phyloP scores from a whole-genome alignment of 2,113 vertebrate species.

The Pelecanus crispus region DNA sequence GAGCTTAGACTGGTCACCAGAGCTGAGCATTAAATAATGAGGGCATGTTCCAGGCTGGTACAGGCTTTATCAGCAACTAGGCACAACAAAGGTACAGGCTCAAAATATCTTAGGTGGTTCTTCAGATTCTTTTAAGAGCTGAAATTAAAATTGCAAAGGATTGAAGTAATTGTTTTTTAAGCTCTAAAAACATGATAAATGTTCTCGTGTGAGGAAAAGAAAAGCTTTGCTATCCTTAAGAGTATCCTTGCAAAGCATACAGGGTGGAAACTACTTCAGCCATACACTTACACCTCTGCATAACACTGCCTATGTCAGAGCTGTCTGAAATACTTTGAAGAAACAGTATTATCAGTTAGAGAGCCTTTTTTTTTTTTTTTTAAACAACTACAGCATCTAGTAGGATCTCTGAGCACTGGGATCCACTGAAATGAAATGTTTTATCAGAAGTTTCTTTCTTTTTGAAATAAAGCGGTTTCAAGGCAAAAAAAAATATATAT shows the following conservation, averaged over 20 bases:
- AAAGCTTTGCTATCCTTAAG: not conserved
- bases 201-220: not conserved
- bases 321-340: not conserved
- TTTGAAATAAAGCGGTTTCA: not conserved
- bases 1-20: not conserved
- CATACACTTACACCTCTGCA: not conserved
- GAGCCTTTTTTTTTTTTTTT: not conserved
- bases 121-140: not conserved
- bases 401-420: not conserved
- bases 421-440: not conserved
- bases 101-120: not conserved
- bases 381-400: not conserved
- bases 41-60: not conserved
- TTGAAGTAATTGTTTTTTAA: not conserved
- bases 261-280: not conserved
- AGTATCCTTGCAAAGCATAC: not conserved
- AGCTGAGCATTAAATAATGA: not conserved
- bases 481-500: not conserved
- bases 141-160: not conserved
- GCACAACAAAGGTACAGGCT: not conserved
- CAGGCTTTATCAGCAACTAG: not conserved
- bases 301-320: not conserved
- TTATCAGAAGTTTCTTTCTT: not conserved
- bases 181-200: not conserved
- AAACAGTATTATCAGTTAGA: not conserved